Base-by-base conservation (phyloP, 2,888 invertebrate species). In the Cantharis rustica region DNA sequence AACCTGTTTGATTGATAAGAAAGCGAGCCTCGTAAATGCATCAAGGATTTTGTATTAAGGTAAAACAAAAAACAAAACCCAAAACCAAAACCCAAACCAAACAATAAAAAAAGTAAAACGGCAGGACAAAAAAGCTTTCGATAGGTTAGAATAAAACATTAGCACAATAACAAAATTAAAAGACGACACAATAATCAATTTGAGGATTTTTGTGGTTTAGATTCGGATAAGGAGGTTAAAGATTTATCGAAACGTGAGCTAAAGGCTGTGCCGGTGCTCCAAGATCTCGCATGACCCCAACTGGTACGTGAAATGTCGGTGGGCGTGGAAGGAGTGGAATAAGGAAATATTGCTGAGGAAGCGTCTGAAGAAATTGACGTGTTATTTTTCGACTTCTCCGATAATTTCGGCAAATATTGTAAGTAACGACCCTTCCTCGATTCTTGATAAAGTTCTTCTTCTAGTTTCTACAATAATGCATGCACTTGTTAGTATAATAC, bases 391-490 rank as follows among this genome's bases (percentile, higher is more conserved):
- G 82, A 84, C 62, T 82, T 74, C 71, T 79, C 82, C 47, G 82
- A 81, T 26, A 86, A 78, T 79, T 83, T 84, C 26, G 88, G 87
- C 79, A 87, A 82, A 72, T 71, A 78, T 20, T 78, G 71, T 27
- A 76, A 13, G 68, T 76, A 78, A 27, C 78, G 78, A 72, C 75
- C 71, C 68, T 72, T 78, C 61, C 70, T 71, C 86, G 88, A 86
- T 84, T 89, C 88, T 81, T 85, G 85, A 82, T 87, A 87, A 84
- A 90, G 86, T 81, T 87, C 87, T 83, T 89, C 89, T 86, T 90
- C 90, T 86, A 90, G 85, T 87, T 87, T 89, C 91, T 91, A 90
- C 83, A 89, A 89, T 85, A 88, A 84, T 83, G 85, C 83, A 79
- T 79, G 84, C 81, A 64, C 23, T 64, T 73, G 80, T 80, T 80